Evolutionary conservation across 2,888 invertebrate species (phyloP).

Genomic region (Dusona sp.): DNA sequence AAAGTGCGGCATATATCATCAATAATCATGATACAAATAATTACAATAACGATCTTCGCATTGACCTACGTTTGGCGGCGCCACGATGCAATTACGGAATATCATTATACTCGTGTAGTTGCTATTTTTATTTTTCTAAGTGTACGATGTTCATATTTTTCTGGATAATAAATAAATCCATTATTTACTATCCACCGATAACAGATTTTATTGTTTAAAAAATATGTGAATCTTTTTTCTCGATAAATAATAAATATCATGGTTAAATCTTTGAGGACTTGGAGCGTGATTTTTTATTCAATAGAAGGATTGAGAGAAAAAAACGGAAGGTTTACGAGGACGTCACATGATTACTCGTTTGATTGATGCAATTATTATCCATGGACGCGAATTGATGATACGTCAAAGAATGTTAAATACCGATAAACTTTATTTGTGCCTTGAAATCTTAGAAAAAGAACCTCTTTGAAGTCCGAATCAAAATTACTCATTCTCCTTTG

Average conservation of each 20-base stretch:
- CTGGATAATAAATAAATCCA: background rate
- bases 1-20: conserved; percentile 63
- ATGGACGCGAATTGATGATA: conserved; percentile 47
- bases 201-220: background rate
- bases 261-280: background rate
- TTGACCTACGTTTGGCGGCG: conserved; percentile 8
- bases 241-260: background rate
- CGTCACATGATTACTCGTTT: conserved; percentile 35
- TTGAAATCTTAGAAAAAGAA: conserved; percentile 29
- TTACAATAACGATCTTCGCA: conserved; percentile 41
- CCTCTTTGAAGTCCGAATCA: conserved; percentile 20
- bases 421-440: background rate
- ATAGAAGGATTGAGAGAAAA: background rate
- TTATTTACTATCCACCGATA: background rate
- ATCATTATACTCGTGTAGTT: background rate
- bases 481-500: conserved; percentile 7
- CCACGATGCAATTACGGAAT: background rate
- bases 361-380: conserved; percentile 47
- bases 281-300: conserved; percentile 4
- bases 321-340: conserved; percentile 34
- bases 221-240: background rate
- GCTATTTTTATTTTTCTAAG: background rate
- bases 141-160: background rate
- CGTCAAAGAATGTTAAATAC: conserved; percentile 32
- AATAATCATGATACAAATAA: conserved; percentile 57